Conservation (phyloP, 2,888 invertebrate genomes). For the Melikaiella ostensackeni region DNA sequence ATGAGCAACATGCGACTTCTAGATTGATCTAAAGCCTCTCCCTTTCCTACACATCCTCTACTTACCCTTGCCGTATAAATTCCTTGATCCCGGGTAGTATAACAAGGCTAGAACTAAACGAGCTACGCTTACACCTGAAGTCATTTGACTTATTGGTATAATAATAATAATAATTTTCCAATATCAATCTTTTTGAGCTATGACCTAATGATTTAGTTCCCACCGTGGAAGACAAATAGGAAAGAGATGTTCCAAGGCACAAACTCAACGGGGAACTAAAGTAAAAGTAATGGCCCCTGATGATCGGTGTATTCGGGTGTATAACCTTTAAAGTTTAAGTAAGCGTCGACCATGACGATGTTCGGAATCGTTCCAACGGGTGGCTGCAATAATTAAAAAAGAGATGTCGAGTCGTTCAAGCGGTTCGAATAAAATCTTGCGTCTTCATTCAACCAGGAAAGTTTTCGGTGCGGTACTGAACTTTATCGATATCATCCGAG, state of each 20-base stretch:
- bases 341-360: constrained; percentile 17
- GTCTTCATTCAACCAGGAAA: constrained; percentile 21
- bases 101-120: too few species aligned
- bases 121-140: too few species aligned
- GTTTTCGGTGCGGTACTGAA: neutral
- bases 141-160: too few species aligned
- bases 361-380: constrained; percentile 31
- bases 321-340: constrained; percentile 3
- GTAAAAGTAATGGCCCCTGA: neutral
- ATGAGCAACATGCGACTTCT: too few species aligned
- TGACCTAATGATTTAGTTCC: constrained; percentile 10
- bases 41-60: too few species aligned
- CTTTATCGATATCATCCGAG: constrained; percentile 22
- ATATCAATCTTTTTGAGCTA: neutral
- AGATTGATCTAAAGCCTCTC: too few species aligned
- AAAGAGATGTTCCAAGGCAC: neutral
- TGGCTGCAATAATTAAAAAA: constrained; percentile 32
- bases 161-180: neutral
- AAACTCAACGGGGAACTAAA: neutral
- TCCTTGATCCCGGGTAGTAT: too few species aligned
- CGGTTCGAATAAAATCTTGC: constrained; percentile 17
- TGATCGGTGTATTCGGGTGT: neutral
- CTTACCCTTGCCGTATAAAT: too few species aligned
- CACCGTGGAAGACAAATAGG: neutral
- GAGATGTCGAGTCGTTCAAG: constrained; percentile 31